phyloP scores from a whole-genome alignment of 2,888 invertebrate species.

The Stegophylla sp. region DNA sequence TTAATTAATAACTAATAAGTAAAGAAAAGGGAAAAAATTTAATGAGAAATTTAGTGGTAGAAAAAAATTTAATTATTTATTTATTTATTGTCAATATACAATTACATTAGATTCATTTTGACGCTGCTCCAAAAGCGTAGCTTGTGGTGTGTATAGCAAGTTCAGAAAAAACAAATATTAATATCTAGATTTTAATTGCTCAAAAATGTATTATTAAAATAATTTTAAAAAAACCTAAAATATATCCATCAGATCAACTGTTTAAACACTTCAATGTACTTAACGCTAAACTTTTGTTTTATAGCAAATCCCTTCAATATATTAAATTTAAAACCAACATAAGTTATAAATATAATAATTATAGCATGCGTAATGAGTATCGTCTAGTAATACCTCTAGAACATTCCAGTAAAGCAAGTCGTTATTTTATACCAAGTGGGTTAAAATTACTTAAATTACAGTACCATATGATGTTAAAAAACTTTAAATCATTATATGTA shows the following conservation, averaged over 20 bases:
- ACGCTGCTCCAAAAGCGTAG: too few relatives aligned
- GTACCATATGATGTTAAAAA: background rate
- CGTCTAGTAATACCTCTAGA: background rate
- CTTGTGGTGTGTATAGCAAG: too few relatives aligned
- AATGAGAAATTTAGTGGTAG: too few relatives aligned
- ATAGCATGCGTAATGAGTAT: background rate
- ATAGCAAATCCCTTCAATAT: background rate
- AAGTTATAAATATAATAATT: background rate
- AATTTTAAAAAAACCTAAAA: constrained; percentile 3
- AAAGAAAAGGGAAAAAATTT: too few relatives aligned
- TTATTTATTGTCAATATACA: too few relatives aligned
- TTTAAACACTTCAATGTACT: constrained; percentile 1
- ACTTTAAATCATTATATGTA: background rate
- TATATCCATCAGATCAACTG: background rate
- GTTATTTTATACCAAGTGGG: background rate
- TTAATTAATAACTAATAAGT: too few relatives aligned
- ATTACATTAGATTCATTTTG: too few relatives aligned
- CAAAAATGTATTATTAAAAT: background rate
- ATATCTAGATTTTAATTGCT: too few relatives aligned
- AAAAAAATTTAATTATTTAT: too few relatives aligned
- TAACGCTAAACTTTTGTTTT: background rate
- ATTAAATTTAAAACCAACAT: background rate
- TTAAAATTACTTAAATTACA: background rate
- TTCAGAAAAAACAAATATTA: too few relatives aligned
- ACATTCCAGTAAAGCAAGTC: background rate